Conservation (phyloP, 2,888 invertebrate genomes). For the Pristionchus mayeri region DNA sequence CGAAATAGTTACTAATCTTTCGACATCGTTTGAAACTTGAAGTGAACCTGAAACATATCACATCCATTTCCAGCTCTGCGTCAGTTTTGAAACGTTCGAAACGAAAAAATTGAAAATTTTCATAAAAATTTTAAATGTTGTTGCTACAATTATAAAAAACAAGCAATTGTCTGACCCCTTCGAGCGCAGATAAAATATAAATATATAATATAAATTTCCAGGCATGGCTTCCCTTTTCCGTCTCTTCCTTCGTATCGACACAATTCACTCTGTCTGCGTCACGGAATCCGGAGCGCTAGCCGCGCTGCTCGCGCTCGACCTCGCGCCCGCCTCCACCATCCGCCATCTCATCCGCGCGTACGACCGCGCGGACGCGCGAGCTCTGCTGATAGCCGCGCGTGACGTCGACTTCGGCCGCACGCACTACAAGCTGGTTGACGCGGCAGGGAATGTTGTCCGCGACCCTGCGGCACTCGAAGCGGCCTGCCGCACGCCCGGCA, state of each 20-base stretch:
- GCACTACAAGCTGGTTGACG: constrained; percentile 18
- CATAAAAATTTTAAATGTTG: no score
- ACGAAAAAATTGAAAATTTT: no score
- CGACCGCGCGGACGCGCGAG: background rate
- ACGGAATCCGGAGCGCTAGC: constrained; percentile 2
- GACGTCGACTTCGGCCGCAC: constrained; percentile 20
- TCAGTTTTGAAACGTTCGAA: no score
- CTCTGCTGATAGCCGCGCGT: background rate
- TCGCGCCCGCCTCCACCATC: background rate
- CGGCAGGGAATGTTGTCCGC: background rate
- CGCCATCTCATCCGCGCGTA: constrained; percentile 36
- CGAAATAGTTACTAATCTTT: no score
- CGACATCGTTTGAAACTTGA: no score
- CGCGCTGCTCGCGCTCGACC: constrained; percentile 1
- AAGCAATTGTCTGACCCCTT: no score
- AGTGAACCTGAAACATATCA: no score
- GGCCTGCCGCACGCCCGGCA: background rate
- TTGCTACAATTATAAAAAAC: no score
- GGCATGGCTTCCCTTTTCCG: constrained; percentile 38
- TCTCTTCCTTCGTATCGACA: background rate
- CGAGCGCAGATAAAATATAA: no score
- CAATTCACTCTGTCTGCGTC: constrained; percentile 23
- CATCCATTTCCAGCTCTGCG: no score
- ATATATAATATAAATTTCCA: background rate
- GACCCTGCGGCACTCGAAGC: background rate